Evolutionary conservation across 1,140 invertebrate species (phyloP).

Genomic region (Drosophila guanche): DNA sequence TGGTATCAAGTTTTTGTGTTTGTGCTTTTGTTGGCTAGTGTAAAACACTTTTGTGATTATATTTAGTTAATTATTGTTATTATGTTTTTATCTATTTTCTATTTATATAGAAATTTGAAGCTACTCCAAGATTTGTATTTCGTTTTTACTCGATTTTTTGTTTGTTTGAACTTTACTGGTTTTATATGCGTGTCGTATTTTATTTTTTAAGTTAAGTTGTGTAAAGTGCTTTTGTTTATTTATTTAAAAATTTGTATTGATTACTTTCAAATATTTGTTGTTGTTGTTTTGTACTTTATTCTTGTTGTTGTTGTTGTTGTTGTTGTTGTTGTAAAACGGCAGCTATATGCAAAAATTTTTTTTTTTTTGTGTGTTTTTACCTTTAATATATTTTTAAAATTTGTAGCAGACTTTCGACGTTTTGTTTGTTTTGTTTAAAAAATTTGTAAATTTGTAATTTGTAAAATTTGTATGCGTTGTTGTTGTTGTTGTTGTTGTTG

Average conservation of each 20-base stretch:
- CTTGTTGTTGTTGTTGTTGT: constrained; percentile 43
- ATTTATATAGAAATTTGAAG: constrained; percentile 39
- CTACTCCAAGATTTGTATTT: constrained; percentile 48
- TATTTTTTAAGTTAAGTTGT: constrained; percentile 54
- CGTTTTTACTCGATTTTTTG: constrained; percentile 23
- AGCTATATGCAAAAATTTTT: constrained; percentile 69
- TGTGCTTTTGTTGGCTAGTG: constrained; percentile 26
- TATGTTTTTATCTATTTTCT: constrained; percentile 14
- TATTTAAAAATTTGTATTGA: constrained; percentile 51
- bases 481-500: constrained; percentile 54
- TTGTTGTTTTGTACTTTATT: constrained; percentile 47
- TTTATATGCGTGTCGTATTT: constrained; percentile 37
- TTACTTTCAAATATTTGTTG: constrained; percentile 42
- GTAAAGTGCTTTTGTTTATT: constrained; percentile 75
- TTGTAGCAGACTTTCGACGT: constrained; percentile 46
- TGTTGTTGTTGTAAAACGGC: constrained; percentile 70
- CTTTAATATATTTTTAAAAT: constrained; percentile 19
- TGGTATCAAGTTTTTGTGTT: neutral
- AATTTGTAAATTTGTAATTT: constrained; percentile 76
- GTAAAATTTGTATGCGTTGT: constrained; percentile 79
- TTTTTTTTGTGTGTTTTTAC: constrained; percentile 38
- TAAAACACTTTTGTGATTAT: constrained; percentile 20
- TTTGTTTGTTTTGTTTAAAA: constrained; percentile 33
- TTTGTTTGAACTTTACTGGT: constrained; percentile 73
- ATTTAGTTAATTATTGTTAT: constrained; percentile 3